phyloP scores from a whole-genome alignment of 2,797 vertebrate genomes.

The Intellagama lesueurii region DNA sequence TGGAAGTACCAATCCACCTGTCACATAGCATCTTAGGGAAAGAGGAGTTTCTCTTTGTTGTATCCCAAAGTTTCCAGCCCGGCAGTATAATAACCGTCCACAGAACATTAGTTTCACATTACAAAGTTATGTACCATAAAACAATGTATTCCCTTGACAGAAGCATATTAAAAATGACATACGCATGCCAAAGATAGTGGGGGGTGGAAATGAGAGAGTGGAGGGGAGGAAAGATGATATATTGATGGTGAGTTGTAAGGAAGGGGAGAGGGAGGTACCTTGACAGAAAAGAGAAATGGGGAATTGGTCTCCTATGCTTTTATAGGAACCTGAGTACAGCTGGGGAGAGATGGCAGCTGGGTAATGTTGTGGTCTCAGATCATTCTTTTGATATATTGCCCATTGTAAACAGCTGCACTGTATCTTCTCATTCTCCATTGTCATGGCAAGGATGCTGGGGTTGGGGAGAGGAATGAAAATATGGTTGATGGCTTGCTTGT shows the following conservation, averaged over 20 bases:
- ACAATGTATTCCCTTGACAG: conserved; percentile 10
- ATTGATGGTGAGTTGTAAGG: neutral
- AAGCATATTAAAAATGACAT: rapidly evolving
- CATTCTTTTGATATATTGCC: neutral
- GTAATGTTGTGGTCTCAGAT: neutral
- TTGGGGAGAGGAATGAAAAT: neutral
- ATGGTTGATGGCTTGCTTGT: neutral
- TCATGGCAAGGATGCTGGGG: neutral
- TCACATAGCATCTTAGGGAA: neutral
- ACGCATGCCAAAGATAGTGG: neutral
- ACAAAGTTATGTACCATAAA: conserved; percentile 42
- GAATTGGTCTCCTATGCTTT: neutral
- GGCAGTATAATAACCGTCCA: conserved; percentile 39
- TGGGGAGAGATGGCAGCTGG: neutral
- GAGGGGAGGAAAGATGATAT: neutral
- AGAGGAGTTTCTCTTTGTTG: neutral
- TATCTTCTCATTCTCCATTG: neutral
- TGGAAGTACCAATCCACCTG: neutral
- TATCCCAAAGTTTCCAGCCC: neutral
- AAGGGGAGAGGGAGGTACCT: neutral
- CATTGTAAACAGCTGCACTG: neutral
- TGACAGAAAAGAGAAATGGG: conserved; percentile 3
- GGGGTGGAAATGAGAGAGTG: neutral
- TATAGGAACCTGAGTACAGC: neutral
- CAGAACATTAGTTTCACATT: conserved; percentile 59